Base-by-base conservation (phyloP, 2,797 vertebrate genomes). In the Bradypodion pumilum region DNA sequence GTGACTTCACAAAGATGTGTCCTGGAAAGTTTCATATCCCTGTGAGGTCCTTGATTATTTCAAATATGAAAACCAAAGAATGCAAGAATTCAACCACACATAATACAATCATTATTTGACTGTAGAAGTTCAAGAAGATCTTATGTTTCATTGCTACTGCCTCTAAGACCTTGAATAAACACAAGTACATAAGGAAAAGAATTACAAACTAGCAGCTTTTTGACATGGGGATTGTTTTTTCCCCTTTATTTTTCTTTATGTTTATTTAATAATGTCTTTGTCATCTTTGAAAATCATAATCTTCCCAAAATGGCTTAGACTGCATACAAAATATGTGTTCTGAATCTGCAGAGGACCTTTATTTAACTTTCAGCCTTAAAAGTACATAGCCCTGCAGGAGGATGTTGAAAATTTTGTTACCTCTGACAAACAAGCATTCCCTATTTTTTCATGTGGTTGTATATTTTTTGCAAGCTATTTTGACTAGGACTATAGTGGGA, bases 381-480 rank as follows among this genome's bases (percentile, higher is more conserved):
- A 5, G 46, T 49, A 12, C 46, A 49, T 49, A 49, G 29, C 21
- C 15, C 46, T 8, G n/a, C 73, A 74, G 10, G 29, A 44, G 69
- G 10, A 8, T 25, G 40, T 25, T 72, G 1, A 49, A 23, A 59
- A 13, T 21, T 12, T 9, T 75, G 56, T 37, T 59, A 10, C 3
- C 29, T 32, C n/a, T 74, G 44, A 49, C 19, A 29, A 74, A 46
- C 5, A 29, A 52, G 7, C 4, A n/a, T 32, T 23, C 10, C 83
- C 75, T 72, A 88, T 27, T 63, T 77, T 29, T 25, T 7, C 2
- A 56, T 81, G 4, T 73, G 37, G 2, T 70, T 32, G 35, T 5
- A 3, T 2, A 1, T 27, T 15, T 7, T 42, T 63, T 0, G 0
- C 0, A 29, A 65, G 37, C 79, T 83, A 63, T n/a, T 63, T 19